phyloP scores from a whole-genome alignment of 2,797 vertebrate genomes.

The Uromys caudimaculatus region DNA sequence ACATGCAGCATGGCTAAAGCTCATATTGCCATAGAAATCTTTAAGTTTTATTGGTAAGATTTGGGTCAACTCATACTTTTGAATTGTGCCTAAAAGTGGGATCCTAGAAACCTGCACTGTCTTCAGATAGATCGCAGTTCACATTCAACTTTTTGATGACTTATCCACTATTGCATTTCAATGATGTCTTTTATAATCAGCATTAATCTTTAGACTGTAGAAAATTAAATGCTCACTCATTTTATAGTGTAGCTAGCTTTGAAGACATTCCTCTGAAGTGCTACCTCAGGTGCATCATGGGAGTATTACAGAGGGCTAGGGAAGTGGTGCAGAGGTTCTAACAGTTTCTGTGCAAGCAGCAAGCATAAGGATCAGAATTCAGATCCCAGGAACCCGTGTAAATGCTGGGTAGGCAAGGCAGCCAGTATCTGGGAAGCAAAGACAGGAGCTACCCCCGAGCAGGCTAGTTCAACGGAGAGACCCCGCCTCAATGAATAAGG shows the following conservation, averaged over 20 bases:
- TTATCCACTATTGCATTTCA: background rate
- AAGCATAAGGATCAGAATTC: background rate
- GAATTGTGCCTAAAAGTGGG: too few species aligned
- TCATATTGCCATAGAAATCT: background rate
- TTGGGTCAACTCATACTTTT: background rate
- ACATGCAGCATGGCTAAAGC: background rate
- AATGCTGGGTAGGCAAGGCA: background rate
- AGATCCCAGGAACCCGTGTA: background rate
- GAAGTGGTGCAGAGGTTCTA: background rate
- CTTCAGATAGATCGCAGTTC: background rate
- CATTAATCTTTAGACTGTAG: background rate
- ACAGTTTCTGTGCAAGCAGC: background rate
- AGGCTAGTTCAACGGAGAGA: background rate
- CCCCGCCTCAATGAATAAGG: background rate
- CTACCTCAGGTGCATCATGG: fast-evolving
- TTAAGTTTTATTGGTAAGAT: background rate
- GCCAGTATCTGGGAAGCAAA: background rate
- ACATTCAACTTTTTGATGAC: background rate
- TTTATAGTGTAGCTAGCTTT: background rate
- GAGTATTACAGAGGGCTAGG: background rate
- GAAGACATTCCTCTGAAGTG: background rate
- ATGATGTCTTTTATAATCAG: background rate
- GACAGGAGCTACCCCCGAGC: background rate
- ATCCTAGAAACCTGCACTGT: background rate
- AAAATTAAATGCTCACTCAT: background rate